A percentile compares a stretch with the other conserved stretches of the same genome.
Conservation (phyloP, 2,888 invertebrate species). For the Troides helena region DNA sequence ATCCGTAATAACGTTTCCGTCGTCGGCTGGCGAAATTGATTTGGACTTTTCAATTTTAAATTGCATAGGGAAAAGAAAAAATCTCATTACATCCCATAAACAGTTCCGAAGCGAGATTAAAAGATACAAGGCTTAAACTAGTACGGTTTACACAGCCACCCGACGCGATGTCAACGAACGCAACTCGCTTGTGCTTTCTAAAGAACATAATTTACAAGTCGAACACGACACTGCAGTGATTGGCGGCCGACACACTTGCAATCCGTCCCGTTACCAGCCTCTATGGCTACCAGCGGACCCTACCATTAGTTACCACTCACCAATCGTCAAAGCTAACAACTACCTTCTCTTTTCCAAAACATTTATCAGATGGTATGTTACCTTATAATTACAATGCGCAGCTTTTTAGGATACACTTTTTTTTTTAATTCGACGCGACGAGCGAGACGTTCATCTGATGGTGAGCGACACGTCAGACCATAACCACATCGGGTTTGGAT, state of each 20-base stretch:
- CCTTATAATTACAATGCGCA: too few species aligned
- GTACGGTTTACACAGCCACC: constrained; percentile 33
- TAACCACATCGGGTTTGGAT: too few species aligned
- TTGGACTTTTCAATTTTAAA: constrained; percentile 23
- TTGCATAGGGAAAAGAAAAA: constrained; percentile 8
- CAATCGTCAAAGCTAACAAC: constrained; percentile 26
- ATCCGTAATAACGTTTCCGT: constrained; percentile 9
- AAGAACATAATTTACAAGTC: constrained; percentile 49
- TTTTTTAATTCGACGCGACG: too few species aligned
- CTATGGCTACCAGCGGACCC: constrained; percentile 41
- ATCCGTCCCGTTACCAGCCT: constrained; percentile 55
- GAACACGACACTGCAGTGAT: constrained; percentile 53
- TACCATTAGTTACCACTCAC: constrained; percentile 41
- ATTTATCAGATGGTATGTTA: too few species aligned
- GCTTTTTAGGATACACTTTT: too few species aligned
- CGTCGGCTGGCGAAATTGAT: constrained; percentile 19
- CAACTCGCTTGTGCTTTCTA: constrained; percentile 53
- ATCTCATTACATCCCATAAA: constrained; percentile 16
- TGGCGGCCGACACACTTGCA: constrained; percentile 67
- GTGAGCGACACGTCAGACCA: too few species aligned
- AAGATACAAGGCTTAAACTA: constrained; percentile 19
- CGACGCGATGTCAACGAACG: constrained; percentile 43
- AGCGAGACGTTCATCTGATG: too few species aligned
- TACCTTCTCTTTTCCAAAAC: neutral
- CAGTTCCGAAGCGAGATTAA: constrained; percentile 13